Base-by-base conservation (phyloP, 2,113 vertebrate genomes). In the Aspidoscelis tigris region DNA sequence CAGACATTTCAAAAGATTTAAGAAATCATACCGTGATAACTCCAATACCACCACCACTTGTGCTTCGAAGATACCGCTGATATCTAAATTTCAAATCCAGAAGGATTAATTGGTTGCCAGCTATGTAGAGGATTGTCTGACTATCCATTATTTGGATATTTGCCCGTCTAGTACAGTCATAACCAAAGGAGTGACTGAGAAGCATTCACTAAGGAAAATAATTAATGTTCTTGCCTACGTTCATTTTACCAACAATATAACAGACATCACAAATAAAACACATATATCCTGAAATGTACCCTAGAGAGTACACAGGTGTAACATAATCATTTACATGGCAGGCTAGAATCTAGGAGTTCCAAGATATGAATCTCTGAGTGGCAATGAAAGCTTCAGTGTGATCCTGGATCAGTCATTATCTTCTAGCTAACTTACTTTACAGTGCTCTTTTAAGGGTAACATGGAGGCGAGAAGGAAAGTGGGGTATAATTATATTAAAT, bases 161-260 rank as follows among this genome's bases (percentile, higher is more conserved):
- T 53, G 91, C 95, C 41, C 96, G 93, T 89, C 94, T 97, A 22
- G 83, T 93, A 71, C 97, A 97, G 92, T 99, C 98, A 84, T 99
- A 99, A 5, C 98, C 98, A 90, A 99, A 99, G 16, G 97, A 99
- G 95, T 99, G 95, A 84, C 98, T 99, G 94, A 80, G 3, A 64
- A 70, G 44, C 88, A 76, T 14, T 47, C 64, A 82, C 24, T 95
- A 95, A 96, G 95, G 93, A 95, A 95, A 93, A 91, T 21, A 87
- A 90, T 43, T 73, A 24, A 86, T n/a, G 64, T 3, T 68, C 70
- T 21, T 79, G 76, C 80, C 61, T 69, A 76, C 24, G 65, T 24
- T 78, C 26, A 83, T 79, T 71, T 80, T 75, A 75, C 81, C 77
- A 79, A 82, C 69, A 6, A 58, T 64, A 87, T 1, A 90, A 90